Percentiles rank a stretch among this genome's conserved stretches.
phyloP scores from a whole-genome alignment of 2,797 vertebrate species.

The Argya squamiceps region DNA sequence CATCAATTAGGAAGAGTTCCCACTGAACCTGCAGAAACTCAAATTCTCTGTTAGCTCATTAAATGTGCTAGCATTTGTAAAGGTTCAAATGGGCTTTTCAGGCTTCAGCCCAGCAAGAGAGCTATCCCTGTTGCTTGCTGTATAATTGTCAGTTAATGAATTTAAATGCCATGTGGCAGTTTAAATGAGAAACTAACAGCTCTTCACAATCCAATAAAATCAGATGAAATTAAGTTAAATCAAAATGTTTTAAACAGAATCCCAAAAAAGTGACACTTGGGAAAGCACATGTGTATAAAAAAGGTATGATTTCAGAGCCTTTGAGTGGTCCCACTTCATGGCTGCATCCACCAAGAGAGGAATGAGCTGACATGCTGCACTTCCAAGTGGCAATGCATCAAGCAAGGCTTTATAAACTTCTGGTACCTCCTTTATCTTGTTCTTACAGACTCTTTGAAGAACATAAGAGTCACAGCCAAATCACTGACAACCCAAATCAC shows the following conservation, averaged over 20 bases:
- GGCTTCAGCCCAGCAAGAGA: conserved; percentile 5
- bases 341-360: not conserved
- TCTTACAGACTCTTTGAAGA: not conserved
- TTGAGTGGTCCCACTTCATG: not conserved
- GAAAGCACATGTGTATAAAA: not conserved
- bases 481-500: not conserved
- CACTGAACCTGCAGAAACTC: conserved; percentile 23
- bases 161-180: not conserved
- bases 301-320: not conserved
- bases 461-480: not conserved
- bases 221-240: conserved; percentile 24
- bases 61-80: not conserved
- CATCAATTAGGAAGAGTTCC: conserved; percentile 28
- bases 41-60: conserved; percentile 23
- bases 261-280: not conserved
- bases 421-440: not conserved
- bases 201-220: conserved; percentile 40
- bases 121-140: conserved; percentile 10
- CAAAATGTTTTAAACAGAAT: not conserved
- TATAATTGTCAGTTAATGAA: not conserved
- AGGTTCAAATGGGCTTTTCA: conserved; percentile 18
- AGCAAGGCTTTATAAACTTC: not conserved
- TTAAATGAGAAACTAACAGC: conserved; percentile 23
- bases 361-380: not conserved
- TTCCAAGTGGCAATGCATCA: not conserved